Evolutionary conservation across 2,888 invertebrate species (phyloP).

Genomic region (Netelia melanura): DNA sequence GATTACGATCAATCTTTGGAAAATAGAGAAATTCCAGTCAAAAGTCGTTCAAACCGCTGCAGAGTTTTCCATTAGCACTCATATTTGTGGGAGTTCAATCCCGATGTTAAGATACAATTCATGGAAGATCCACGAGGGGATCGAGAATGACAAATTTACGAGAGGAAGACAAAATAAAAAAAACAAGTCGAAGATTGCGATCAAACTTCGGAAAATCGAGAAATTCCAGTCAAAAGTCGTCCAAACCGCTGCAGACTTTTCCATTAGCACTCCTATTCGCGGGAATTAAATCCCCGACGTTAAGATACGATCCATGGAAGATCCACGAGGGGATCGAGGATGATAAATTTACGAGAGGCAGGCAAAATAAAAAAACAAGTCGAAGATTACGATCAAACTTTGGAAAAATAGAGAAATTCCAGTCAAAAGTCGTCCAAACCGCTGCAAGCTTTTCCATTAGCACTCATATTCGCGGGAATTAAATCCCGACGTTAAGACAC

Average conservation of each 20-base stretch:
- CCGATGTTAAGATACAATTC: neutral
- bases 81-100: neutral
- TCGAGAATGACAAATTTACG: neutral
- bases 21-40: neutral
- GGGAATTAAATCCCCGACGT: neutral
- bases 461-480: no score
- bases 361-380: neutral
- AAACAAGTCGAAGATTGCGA: no score
- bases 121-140: neutral
- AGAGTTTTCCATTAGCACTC: slow-evolving; percentile 9
- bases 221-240: slow-evolving; percentile 7
- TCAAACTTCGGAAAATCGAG: no score
- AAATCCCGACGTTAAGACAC: no score
- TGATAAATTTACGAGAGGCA: neutral
- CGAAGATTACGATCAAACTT: no score
- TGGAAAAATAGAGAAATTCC: no score
- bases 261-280: neutral
- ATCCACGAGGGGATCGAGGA: neutral
- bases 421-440: no score
- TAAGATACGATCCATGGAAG: neutral
- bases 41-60: slow-evolving; percentile 50
- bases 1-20: neutral
- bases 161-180: neutral
- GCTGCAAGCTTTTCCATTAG: no score
- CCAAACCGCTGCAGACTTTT: slow-evolving; percentile 54